phyloP scores from a whole-genome alignment of 2,888 invertebrate species.

The Pocota personata region DNA sequence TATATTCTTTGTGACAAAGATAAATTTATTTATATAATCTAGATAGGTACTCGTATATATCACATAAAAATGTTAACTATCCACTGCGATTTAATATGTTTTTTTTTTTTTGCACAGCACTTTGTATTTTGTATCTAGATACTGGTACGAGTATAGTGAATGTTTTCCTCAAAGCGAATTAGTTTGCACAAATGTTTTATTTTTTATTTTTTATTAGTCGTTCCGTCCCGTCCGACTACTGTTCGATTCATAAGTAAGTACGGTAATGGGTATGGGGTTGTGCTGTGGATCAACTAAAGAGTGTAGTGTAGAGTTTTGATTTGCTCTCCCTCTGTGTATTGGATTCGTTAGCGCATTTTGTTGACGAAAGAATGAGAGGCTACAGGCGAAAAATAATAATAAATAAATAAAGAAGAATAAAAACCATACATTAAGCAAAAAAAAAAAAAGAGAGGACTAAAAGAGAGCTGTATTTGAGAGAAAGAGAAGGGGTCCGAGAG shows the following conservation, averaged over 20 bases:
- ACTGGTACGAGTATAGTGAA: background rate
- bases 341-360: conserved; percentile 1
- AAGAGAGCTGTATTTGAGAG: conserved; percentile 1
- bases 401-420: conserved; percentile 33
- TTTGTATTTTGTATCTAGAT: background rate
- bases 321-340: conserved; percentile 23
- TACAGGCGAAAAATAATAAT: conserved; percentile 14
- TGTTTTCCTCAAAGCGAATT: conserved; percentile 18
- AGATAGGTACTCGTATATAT: too few species aligned
- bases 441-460: conserved; percentile 2
- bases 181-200: conserved; percentile 27
- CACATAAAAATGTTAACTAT: too few species aligned
- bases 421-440: background rate
- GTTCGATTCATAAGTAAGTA: conserved; percentile 52
- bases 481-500: background rate
- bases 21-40: conserved; percentile 37
- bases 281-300: conserved; percentile 22
- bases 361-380: conserved; percentile 56
- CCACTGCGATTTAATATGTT: background rate
- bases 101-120: conserved; percentile 12
- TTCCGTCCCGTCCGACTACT: conserved; percentile 46
- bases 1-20: conserved; percentile 20
- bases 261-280: conserved; percentile 53
- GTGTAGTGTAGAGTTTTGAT: conserved; percentile 39
- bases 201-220: conserved; percentile 4